Evolutionary conservation across 2,113 vertebrate genomes (phyloP).

Genomic region (Grallaria varia): DNA sequence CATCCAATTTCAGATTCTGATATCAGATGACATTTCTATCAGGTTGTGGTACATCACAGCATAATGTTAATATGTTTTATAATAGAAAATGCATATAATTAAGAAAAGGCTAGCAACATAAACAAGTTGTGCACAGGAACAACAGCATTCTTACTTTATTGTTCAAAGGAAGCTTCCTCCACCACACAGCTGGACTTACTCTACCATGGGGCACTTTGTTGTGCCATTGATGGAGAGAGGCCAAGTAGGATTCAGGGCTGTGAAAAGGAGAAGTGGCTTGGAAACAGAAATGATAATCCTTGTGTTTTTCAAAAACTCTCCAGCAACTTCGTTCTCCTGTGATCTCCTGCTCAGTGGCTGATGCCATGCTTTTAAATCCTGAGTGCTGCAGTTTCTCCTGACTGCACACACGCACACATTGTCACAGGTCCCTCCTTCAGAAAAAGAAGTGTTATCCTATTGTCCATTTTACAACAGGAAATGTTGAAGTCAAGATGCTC

Average conservation of each 20-base stretch:
- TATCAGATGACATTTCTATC: conserved; percentile 1
- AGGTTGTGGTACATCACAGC: not conserved
- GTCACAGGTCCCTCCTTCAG: conserved; percentile 46
- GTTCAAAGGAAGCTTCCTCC: not conserved
- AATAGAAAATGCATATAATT: not conserved
- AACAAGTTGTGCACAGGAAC: not conserved
- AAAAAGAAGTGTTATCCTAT: conserved; percentile 60
- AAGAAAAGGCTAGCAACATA: not conserved
- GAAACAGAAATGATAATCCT: conserved; percentile 68
- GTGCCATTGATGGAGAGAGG: not conserved
- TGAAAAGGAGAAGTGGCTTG: conserved; percentile 67
- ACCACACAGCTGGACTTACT: not conserved
- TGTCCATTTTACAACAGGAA: conserved; percentile 75
- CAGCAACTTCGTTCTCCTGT: conserved; percentile 56
- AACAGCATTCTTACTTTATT: not conserved
- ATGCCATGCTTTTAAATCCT: conserved; percentile 64
- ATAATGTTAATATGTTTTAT: not conserved
- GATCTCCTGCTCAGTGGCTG: conserved; percentile 44
- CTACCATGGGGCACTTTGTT: not conserved
- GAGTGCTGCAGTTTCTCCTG: conserved; percentile 43
- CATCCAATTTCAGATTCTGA: conserved; percentile 7
- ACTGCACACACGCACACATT: conserved; percentile 53
- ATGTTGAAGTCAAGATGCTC: conserved; percentile 76
- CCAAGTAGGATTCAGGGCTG: not conserved
- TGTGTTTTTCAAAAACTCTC: conserved; percentile 47